Evolutionary conservation across 1,140 invertebrate species (phyloP), one percentile per base, ranked within the genome.

Genomic region (Phymorhynchus buccinoides): DNA sequence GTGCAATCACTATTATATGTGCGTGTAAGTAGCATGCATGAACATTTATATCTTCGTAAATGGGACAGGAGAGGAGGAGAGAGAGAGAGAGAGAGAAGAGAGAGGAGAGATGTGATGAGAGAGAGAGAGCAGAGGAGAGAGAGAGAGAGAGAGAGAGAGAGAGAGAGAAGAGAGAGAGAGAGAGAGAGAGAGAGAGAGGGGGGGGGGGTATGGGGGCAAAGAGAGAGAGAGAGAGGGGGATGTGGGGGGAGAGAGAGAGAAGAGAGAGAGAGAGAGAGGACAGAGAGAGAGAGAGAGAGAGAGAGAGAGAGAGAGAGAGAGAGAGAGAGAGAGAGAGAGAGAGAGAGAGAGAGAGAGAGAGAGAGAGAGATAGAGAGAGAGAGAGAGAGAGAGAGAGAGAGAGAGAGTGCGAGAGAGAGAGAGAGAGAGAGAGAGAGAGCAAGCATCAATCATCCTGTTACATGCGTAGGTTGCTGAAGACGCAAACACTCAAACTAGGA

Each of bases 271-370:
- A 18, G 18, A 18, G 44, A 18, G 44, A 48, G n/a, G n/a, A n/a
- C 16, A 88, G 73, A 83, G 80, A 62, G 86, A 85, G 66, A 75
- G 71, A 84, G 35, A 66, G 85, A 44, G 88, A 88, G 80, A 87
- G 87, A 35, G 88, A 86, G 86, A 87, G 86, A 32, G 68, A 86
- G 86, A 80, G 87, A 86, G 66, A 80, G 62, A 78, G 87, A 86
- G 68, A 84, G 83, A 39, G 82, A 48, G 56, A 87, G 78, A 35
- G 85, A 39, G 44, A 44, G 14, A 35, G n/a, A n/a, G n/a, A n/a
- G 73, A 37, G 6, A 22, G 35, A 37, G 73, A 22, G 37, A 27
- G 73, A 75, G 37, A 41, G 37, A 42, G 73, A 41, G 37, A 41
- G 73, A 75, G n/a, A 27, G 4, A 75, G 73, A 41, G 73, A 75